Conservation (phyloP, 23 tunicate species). For the Corella eumyota region DNA sequence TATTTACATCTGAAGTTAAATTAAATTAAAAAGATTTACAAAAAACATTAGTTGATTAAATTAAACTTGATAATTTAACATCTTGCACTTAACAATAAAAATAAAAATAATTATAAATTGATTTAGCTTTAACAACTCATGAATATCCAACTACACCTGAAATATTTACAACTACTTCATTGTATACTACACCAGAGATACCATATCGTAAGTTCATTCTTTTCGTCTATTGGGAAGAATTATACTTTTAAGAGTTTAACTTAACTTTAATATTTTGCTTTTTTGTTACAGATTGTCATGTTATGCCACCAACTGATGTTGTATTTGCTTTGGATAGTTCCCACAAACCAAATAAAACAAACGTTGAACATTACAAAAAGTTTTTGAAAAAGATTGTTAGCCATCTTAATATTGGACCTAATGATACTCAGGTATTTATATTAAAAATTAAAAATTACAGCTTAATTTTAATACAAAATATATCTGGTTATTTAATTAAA, state of each 20-base stretch:
- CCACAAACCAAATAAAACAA: not conserved
- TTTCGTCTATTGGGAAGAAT: too few relatives aligned
- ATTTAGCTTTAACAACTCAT: too few relatives aligned
- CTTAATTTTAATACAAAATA: not conserved
- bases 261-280: not conserved
- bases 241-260: not conserved
- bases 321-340: slow-evolving; percentile 8
- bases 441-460: not conserved
- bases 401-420: slow-evolving; percentile 13
- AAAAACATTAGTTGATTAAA: too few relatives aligned
- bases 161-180: too few relatives aligned
- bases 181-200: too few relatives aligned
- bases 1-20: too few relatives aligned
- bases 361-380: not conserved
- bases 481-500: not conserved
- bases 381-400: not conserved
- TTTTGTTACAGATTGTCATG: slow-evolving; percentile 2
- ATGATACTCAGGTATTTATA: slow-evolving; percentile 15
- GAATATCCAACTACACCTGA: too few relatives aligned
- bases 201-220: too few relatives aligned
- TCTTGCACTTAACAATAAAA: too few relatives aligned
- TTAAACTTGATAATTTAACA: too few relatives aligned
- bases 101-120: too few relatives aligned
- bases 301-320: slow-evolving; percentile 18
- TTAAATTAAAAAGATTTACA: too few relatives aligned